phyloP scores from a whole-genome alignment of 1,140 invertebrate species.

The Caenorhabditis remanei region DNA sequence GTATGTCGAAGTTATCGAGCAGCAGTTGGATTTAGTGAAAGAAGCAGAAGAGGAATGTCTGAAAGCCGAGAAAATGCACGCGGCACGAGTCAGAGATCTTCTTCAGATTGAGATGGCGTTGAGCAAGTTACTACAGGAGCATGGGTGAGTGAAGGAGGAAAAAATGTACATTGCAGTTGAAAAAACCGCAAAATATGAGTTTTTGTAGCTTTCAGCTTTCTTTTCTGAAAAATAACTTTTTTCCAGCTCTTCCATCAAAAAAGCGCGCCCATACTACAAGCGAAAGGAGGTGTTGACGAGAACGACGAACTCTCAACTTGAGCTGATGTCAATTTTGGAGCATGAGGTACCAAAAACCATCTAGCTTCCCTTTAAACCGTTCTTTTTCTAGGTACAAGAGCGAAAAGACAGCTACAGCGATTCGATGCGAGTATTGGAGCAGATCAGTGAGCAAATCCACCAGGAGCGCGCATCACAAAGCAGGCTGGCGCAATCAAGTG shows the following conservation, averaged over 20 bases:
- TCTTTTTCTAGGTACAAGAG: conserved; percentile 4
- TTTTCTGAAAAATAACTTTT: too few relatives aligned
- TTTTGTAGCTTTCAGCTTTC: too few relatives aligned
- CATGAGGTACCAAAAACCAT: background rate
- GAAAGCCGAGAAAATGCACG: conserved; percentile 23
- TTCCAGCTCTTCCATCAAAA: conserved; percentile 38
- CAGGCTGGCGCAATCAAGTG: background rate
- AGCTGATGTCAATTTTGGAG: conserved; percentile 38
- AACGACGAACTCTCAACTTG: conserved; percentile 45
- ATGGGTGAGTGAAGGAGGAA: background rate
- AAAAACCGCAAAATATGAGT: too few relatives aligned
- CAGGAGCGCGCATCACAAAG: conserved; percentile 20
- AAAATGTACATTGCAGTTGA: too few relatives aligned
- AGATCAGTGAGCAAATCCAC: conserved; percentile 44
- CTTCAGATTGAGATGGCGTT: conserved; percentile 14
- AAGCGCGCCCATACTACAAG: conserved; percentile 31
- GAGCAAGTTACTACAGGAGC: conserved; percentile 4
- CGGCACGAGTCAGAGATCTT: background rate
- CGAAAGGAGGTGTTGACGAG: conserved; percentile 35
- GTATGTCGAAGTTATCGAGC: conserved; percentile 32
- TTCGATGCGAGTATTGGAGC: conserved; percentile 26
- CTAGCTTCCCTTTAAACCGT: background rate
- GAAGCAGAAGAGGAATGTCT: conserved; percentile 44
- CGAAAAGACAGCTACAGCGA: conserved; percentile 51
- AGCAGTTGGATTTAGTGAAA: background rate